Evolutionary conservation across 2,113 vertebrate species (phyloP), one percentile per base, ranked within the genome.

Genomic region (Melanerpes formicivorus): DNA sequence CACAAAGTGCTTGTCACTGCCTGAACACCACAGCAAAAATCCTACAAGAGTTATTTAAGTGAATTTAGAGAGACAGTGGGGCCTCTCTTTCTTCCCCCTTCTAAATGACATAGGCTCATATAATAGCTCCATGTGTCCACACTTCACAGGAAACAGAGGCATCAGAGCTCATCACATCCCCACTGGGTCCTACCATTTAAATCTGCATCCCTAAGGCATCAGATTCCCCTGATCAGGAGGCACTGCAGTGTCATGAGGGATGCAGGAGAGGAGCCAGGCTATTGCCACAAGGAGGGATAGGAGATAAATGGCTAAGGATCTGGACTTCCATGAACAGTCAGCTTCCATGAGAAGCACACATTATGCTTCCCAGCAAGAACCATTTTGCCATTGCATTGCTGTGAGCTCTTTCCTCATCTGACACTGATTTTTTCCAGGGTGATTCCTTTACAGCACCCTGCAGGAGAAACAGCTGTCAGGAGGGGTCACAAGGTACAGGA

Each of bases 21-120:
- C 65, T 7, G 2, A 32, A 25, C 25, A 26, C n/a, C 42, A 18
- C 6, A 30, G 17, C 21, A 16, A 18, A 25, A 46, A 17, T 30
- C 30, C 19, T 17, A 26, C 65, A 19, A 48, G 14, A 46, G 30
- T 44, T 3, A 50, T 7, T 10, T 0, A 1, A 27, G 44, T 5
- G 25, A 16, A 32, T 74, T 42, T 15, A 12, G n/a, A 62, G 30
- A 34, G 46, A 21, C 12, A 25, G 21, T 3, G 37, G n/a, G 55
- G 10, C 21, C 18, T 23, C 40, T 1, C 0, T n/a, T 42, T 17
- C n/a, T 64, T 23, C 5, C 40, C 16, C 12, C 6, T 0, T 6
- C 19, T 7, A 7, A 56, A 9, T 8, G 40, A 16, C 3, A 6
- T 18, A 50, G 3, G 56, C 18, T 46, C 1, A 0, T 32, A 11